Evolutionary conservation across 2,797 vertebrate species (phyloP).

Genomic region (Dipus sagitta): DNA sequence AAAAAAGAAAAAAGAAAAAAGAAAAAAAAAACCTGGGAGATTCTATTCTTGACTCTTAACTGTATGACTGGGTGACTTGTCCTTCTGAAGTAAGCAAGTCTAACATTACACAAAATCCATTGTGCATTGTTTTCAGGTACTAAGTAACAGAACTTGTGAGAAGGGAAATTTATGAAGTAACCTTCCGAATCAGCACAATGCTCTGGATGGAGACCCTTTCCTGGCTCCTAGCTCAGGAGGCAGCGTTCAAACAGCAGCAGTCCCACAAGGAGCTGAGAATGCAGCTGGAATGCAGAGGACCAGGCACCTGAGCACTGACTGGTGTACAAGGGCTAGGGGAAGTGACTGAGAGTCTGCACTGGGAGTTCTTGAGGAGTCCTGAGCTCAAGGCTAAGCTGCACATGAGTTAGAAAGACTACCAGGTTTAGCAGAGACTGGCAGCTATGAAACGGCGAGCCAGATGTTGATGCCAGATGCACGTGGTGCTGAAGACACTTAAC

Average conservation of each 20-base stretch:
- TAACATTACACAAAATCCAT: background rate
- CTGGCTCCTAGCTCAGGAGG: background rate
- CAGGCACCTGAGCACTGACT: background rate
- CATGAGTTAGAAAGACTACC: background rate
- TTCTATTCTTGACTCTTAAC: background rate
- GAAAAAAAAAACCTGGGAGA: too few species aligned
- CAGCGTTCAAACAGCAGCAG: background rate
- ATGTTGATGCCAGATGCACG: background rate
- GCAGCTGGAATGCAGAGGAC: background rate
- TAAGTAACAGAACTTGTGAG: background rate
- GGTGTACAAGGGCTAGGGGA: background rate
- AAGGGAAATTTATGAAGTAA: background rate
- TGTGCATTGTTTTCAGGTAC: background rate
- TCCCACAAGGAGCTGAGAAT: background rate
- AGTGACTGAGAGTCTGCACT: background rate
- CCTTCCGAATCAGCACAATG: background rate
- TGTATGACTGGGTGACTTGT: background rate
- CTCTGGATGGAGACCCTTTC: background rate
- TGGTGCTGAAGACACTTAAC: background rate
- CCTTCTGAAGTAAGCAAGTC: background rate
- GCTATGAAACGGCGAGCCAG: background rate
- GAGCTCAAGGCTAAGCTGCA: background rate
- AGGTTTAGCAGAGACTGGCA: background rate
- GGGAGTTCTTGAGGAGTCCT: background rate
- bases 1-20: too few species aligned